Evolutionary conservation across 2,113 vertebrate species (phyloP).

Genomic region (Oplegnathus fasciatus): DNA sequence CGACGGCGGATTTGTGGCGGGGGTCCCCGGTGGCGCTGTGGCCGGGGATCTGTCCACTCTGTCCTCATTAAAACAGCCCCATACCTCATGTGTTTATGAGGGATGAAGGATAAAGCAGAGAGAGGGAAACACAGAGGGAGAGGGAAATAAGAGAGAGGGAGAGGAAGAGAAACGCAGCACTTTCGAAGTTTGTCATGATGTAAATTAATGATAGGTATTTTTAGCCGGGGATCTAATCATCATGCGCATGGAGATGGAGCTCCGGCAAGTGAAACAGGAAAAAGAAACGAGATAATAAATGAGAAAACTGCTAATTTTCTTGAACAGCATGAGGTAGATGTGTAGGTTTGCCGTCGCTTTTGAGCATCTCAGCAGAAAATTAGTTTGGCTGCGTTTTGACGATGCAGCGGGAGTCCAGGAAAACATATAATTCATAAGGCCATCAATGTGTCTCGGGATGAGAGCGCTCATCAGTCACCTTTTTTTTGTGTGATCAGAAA

Average conservation of each 20-base stretch:
- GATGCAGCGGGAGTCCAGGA: conserved; percentile 43
- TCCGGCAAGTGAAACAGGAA: conserved; percentile 45
- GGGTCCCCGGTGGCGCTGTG: conserved; percentile 42
- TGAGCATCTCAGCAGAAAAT: conserved; percentile 63
- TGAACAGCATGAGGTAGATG: conserved; percentile 72
- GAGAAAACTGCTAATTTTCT: conserved; percentile 72
- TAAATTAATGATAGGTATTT: conserved; percentile 77
- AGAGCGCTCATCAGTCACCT: conserved; percentile 29
- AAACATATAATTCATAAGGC: conserved; percentile 35
- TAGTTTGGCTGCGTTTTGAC: conserved; percentile 41
- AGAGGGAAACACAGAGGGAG: neutral
- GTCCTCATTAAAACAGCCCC: conserved; percentile 70
- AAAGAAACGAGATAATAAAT: conserved; percentile 61
- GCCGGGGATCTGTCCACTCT: conserved; percentile 61
- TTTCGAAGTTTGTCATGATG: conserved; percentile 68
- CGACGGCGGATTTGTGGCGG: conserved; percentile 38
- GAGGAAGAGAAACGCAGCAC: conserved; percentile 26
- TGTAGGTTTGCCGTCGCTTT: conserved; percentile 57
- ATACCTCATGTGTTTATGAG: conserved; percentile 48
- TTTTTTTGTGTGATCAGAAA: conserved; percentile 23
- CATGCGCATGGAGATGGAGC: conserved; percentile 47
- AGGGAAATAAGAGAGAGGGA: conserved; percentile 3
- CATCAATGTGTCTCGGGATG: conserved; percentile 23
- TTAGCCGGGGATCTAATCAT: conserved; percentile 71
- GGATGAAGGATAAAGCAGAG: conserved; percentile 17